A percentile compares a stretch with the other conserved stretches of the same genome.
These are phyloP conservation scores for Pan paniscus DNA, from an alignment of 2,113 vertebrate species.

Conservation along the genomic window DNA sequence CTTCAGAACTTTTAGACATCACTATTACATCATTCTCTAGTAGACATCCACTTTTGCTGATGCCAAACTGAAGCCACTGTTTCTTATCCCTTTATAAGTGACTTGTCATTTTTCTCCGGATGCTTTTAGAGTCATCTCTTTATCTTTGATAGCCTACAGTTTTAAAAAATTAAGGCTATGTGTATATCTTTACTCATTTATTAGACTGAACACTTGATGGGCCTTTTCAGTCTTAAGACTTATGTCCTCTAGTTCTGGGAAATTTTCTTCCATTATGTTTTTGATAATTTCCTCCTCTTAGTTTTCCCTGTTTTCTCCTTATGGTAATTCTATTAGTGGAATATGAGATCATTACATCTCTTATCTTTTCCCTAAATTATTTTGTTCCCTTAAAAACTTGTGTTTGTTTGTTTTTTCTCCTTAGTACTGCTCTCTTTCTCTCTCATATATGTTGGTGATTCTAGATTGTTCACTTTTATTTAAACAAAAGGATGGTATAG, in stretches of 20 bases:
- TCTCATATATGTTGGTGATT: neutral
- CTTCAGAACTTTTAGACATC: neutral
- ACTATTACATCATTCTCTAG: neutral
- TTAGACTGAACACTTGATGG: neutral
- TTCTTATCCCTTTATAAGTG: neutral
- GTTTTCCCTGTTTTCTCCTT: neutral
- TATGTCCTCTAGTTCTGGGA: neutral
- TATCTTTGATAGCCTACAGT: neutral
- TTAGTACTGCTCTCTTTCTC: neutral
- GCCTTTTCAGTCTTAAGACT: neutral
- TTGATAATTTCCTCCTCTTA: neutral
- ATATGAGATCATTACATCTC: neutral
- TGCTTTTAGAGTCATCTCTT: neutral
- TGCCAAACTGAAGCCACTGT: neutral
- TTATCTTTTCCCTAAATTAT: neutral
- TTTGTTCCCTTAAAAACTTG: neutral
- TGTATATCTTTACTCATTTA: neutral
- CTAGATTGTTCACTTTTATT: neutral
- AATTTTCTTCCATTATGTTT: neutral
- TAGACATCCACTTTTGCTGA: neutral
- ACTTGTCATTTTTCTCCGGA: neutral
- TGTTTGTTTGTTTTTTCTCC: neutral
- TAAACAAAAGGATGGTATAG: neutral
- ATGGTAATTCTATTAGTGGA: neutral
- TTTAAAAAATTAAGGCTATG: neutral